Base-by-base conservation (phyloP, 92 coral and sea anemone species). In the Blastomussa wellsi region DNA sequence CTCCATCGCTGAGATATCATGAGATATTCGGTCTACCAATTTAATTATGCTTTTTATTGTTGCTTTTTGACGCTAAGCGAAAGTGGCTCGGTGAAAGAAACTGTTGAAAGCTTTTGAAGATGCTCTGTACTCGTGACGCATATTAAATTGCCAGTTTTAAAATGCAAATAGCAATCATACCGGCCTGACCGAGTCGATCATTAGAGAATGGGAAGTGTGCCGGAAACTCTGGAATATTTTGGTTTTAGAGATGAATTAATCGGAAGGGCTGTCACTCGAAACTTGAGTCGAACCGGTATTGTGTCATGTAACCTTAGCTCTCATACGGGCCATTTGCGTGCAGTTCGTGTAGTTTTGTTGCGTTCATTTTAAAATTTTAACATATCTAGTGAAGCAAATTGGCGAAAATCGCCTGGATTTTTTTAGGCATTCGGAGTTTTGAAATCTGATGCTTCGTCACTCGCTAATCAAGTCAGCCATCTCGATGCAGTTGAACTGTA, bases 401-500 rank as follows among this genome's bases (percentile, higher is more conserved):
- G 51, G 8, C n/a, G 36, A 74, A 38, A 37, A 65, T 29, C 76
- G 36, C 33, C 4, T 12, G 33, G 4, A 24, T 47, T 20, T 32
- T 33, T 44, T 15, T 41, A 51, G 33, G 17, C 64, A 35, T 68
- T 32, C 7, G 36, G 2, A 4, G 16, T 48, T 17, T 36, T 5
- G 33, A 22, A 70, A 32, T 74, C 67, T 48, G 31, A 70, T 69
- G 39, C 68, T 33, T 24, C 66, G 10, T 35, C 60, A 42, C 22
- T n/a, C 36, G 36, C 47, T 49, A 3, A 3, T 28, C 49, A 47
- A 42, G 32, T 65, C 52, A 48, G 33, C 51, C 85, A 31, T 37
- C 49, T 81, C 67, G 42, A 70, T 81, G 60, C 67, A 72, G 20
- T 81, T 68, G 57, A 26, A 29, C 37, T 76, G 80, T 51, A 36